Evolutionary conservation across 1,140 invertebrate species (phyloP), one percentile per base, ranked within the genome.

Genomic region (Saccostrea cuccullata): DNA sequence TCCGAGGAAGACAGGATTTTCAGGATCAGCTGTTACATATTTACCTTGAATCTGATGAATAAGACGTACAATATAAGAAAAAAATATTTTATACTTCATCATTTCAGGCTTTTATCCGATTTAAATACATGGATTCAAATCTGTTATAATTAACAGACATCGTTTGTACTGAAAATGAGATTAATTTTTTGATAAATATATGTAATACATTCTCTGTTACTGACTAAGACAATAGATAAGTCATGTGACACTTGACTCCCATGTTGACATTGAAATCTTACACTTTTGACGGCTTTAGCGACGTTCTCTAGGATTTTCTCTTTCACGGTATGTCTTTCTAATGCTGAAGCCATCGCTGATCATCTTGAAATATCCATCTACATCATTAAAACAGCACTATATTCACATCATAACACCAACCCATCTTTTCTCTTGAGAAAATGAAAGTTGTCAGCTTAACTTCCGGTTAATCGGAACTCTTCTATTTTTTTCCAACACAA

Each of bases 11-110:
- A 88, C 84, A 13, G 85, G 84, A 20, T 90, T 85, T 23, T 90
- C 89, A 55, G 73, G 67, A 70, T 64, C 84, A 67, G 85, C 56
- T 85, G 73, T 92, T 73, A 90, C 91, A 56, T 92, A 89, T 13
- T 89, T 84, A 84, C 92, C 91, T 82, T 94, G 93, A 64, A 94
- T 93, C 93, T 93, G 87, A 26, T 36, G 30, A 36, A 36, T 36
- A 36, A 90, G 87, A 55, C n/a, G n/a, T n/a, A n/a, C n/a, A 40
- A 67, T 83, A 85, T n/a, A 9, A 0, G 0, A 47, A 9, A 47
- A 6, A 47, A 47, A 47, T 47, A 47, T 47, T 47, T 47, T 5
- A 47, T 47, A 5, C 47, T 47, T 2, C 6, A 47, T 47, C 47
- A 47, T 47, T 47, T 47, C 47, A 47, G 47, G 9, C 6, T 47